A percentile compares a stretch with the other conserved stretches of the same genome.
Evolutionary conservation across 2,797 vertebrate genomes (phyloP).

Genomic region (Hydrocynus forskahlii): DNA sequence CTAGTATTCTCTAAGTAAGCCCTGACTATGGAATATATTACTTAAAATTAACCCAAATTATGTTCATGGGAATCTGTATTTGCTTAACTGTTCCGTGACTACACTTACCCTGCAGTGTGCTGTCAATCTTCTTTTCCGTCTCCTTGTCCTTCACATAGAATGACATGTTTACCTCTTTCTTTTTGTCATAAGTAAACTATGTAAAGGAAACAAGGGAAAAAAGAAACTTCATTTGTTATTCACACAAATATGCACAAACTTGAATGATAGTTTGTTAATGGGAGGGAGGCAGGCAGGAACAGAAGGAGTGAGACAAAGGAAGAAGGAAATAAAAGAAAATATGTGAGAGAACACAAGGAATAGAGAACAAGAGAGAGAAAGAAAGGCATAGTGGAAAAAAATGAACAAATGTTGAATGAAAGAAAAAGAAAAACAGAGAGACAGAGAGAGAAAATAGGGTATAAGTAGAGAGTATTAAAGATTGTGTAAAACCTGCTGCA

Average conservation of each 20-base stretch:
- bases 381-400: no score
- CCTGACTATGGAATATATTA: no score
- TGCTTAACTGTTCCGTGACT: neutral
- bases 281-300: neutral
- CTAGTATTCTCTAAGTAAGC: no score
- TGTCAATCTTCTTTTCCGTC: conserved; percentile 86
- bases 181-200: conserved; percentile 84
- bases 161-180: conserved; percentile 85
- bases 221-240: neutral
- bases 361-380: no score
- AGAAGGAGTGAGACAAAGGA: no score
- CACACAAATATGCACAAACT: conserved; percentile 12
- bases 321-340: no score
- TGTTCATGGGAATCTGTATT: neutral
- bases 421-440: neutral
- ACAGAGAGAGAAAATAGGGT: conserved; percentile 16
- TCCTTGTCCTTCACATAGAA: conserved; percentile 83
- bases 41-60: neutral
- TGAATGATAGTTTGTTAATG: conserved; percentile 15
- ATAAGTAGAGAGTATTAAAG: conserved; percentile 27
- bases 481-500: conserved; percentile 1
- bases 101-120: conserved; percentile 87
- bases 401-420: no score
- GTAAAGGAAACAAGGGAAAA: conserved; percentile 35
- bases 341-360: no score